Evolutionary conservation across 2,888 invertebrate genomes (phyloP).

Genomic region (Amblyjoppa proteus): DNA sequence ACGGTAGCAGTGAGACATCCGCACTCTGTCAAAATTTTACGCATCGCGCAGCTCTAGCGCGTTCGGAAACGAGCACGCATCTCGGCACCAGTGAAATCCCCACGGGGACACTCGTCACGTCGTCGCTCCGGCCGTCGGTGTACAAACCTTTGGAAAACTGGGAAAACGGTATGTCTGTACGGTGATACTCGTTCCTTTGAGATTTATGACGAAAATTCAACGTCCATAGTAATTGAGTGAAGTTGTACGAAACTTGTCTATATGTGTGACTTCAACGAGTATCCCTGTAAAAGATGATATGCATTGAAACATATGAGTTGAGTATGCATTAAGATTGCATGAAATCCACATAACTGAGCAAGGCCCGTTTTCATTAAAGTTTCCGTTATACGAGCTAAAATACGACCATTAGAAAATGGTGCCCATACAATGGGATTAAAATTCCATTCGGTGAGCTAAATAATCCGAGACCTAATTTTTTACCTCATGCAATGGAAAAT

Average conservation of each 20-base stretch:
- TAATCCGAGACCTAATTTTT: no score
- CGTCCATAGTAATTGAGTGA: not conserved
- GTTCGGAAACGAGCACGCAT: constrained; percentile 27
- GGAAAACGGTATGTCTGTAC: not conserved
- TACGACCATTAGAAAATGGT: no score
- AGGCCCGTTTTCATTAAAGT: no score
- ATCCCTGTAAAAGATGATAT: not conserved
- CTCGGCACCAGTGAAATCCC: constrained; percentile 38
- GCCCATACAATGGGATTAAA: no score
- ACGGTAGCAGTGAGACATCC: constrained; percentile 43
- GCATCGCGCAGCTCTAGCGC: constrained; percentile 20
- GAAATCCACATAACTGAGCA: no score
- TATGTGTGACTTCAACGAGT: not conserved
- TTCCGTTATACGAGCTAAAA: no score
- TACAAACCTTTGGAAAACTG: not conserved
- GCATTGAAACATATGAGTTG: not conserved
- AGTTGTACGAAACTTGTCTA: not conserved
- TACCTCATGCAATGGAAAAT: no score
- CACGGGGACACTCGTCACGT: constrained; percentile 38
- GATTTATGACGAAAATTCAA: constrained; percentile 38
- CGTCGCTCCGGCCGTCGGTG: not conserved
- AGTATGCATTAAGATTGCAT: no score
- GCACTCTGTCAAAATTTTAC: constrained; percentile 52
- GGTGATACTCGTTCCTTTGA: not conserved
- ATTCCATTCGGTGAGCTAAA: no score